Base-by-base conservation (phyloP, 2,113 vertebrate genomes). In the Tragelaphus imberbis region DNA sequence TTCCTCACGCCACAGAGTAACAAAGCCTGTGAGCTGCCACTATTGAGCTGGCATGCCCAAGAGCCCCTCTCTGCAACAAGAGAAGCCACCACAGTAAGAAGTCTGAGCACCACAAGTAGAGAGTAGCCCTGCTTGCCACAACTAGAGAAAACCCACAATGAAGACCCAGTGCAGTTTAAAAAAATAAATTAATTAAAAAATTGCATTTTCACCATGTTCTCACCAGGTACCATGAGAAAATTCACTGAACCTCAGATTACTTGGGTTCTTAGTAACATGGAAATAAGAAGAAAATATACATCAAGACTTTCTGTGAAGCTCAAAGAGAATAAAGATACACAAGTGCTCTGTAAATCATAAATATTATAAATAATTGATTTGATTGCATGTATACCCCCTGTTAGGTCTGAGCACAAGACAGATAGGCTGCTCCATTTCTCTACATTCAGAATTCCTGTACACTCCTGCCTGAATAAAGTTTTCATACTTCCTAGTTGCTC, bases 401-500 rank as follows among this genome's bases (percentile, higher is more conserved):
- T n/a, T 85, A 89, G 30, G 30, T 28, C 61, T 58, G n/a, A n/a
- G 16, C 7, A 80, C 25, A 71, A n/a, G 13, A 11, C 28, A 80
- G 59, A 49, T 2, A 1, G 1, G 2, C 65, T 65, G 40, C 21
- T 88, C 47, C 30, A 47, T 65, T 49, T 86, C 88, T 92, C 13
- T 28, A 80, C 55, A 75, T 51, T 33, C 23, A 94, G 33, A 84
- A 81, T 91, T 71, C 71, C 51, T 95, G 30, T 90, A 25, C 28
- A 13, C 58, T 79, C 56, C 61, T 91, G 51, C 75, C 96, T 97
- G n/a, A 96, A 91, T 94, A 91, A 96, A 97, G 98, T 98, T 98
- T 98, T 96, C 90, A 97, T 98, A 96, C 86, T 95, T 95, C 84
- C 93, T 97, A 96, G 95, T 94, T 98, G 96, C 98, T 97, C 95